Evolutionary conservation across 2,113 vertebrate genomes (phyloP).

Genomic region (Myrmecobius fasciatus): DNA sequence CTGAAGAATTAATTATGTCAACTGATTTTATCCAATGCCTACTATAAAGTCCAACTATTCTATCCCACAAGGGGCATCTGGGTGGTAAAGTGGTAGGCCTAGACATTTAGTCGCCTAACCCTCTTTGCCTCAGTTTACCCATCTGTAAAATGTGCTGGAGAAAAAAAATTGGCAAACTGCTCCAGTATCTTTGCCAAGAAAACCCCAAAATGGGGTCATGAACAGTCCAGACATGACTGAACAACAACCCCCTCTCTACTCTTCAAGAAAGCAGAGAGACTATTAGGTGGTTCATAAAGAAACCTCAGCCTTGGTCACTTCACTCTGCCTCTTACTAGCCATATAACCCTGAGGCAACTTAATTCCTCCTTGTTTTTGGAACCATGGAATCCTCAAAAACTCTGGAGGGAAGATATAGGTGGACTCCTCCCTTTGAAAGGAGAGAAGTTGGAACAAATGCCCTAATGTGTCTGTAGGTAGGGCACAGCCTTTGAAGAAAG

Average conservation of each 20-base stretch:
- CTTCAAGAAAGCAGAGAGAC: background rate
- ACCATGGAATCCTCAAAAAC: background rate
- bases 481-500: background rate
- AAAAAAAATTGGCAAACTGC: too few species aligned
- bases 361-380: background rate
- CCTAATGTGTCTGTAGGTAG: too few species aligned
- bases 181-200: background rate
- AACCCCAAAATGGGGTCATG: background rate
- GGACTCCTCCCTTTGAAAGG: too few species aligned
- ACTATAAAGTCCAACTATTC: too few species aligned
- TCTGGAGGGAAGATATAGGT: too few species aligned
- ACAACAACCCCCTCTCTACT: background rate
- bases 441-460: too few species aligned
- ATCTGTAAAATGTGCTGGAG: background rate
- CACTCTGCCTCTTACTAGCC: background rate
- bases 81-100: background rate
- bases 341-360: background rate
- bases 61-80: background rate
- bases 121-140: background rate
- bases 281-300: background rate
- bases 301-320: background rate
- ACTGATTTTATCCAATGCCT: too few species aligned
- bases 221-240: background rate
- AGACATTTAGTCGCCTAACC: background rate
- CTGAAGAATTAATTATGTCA: background rate